These are phyloP conservation scores for Bombus fervidus DNA, from an alignment of 1,140 invertebrate species.

Conservation along the genomic window DNA sequence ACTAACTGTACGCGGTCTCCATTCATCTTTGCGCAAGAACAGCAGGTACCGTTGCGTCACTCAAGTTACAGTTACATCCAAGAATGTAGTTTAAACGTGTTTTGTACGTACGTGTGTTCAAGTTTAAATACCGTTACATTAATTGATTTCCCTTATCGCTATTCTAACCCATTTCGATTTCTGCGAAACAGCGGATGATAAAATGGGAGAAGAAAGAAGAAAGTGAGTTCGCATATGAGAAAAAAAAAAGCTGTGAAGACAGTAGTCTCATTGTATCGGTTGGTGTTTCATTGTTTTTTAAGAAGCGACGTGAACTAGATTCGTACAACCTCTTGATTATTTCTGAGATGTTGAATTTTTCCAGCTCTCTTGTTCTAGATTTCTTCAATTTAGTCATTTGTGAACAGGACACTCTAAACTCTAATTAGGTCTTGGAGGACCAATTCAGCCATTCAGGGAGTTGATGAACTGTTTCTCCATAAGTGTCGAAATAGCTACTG, in stretches of 20 bases:
- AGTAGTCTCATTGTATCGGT: not conserved
- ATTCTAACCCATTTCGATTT: too few species aligned
- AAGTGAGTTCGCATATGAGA: not conserved
- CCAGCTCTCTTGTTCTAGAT: too few species aligned
- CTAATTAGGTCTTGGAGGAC: conserved; percentile 9
- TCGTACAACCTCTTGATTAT: not conserved
- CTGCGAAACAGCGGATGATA: not conserved
- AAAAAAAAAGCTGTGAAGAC: not conserved
- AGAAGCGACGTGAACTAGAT: not conserved
- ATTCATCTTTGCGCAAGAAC: not conserved
- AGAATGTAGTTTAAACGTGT: not conserved
- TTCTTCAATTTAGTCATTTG: too few species aligned
- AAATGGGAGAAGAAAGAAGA: not conserved
- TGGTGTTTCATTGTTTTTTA: not conserved
- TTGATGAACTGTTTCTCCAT: conserved; percentile 1
- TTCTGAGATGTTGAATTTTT: not conserved
- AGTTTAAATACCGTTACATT: not conserved
- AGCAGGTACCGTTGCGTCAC: not conserved
- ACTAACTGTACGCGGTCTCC: not conserved
- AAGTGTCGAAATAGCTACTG: too few species aligned
- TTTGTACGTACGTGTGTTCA: too few species aligned
- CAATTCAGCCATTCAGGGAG: not conserved
- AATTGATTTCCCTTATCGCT: not conserved
- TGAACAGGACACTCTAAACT: not conserved
- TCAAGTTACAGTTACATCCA: not conserved